Percentiles rank a stretch among this genome's conserved stretches.
These are phyloP conservation scores for Allophyes oxyacanthae DNA, from an alignment of 2,888 invertebrate genomes.

Conservation along the genomic window DNA sequence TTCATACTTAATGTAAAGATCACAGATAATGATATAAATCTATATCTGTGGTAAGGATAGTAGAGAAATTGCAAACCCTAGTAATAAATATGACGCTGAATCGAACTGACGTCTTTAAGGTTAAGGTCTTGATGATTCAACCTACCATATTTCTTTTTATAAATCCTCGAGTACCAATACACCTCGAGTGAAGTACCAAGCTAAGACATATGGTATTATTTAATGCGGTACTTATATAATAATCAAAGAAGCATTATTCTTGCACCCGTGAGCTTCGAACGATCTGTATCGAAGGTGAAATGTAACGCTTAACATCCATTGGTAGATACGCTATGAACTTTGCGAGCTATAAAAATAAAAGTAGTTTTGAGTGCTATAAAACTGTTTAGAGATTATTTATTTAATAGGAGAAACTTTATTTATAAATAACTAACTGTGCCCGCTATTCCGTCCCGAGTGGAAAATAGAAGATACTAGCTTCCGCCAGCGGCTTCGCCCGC, in stretches of 20 bases:
- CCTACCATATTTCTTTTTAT: neutral
- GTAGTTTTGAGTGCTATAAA: constrained; percentile 2
- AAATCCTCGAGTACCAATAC: constrained; percentile 8
- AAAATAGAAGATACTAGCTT: too few relatives aligned
- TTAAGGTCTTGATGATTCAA: too few relatives aligned
- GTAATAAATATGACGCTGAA: too few relatives aligned
- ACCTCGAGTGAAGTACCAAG: constrained; percentile 13
- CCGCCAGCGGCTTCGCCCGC: too few relatives aligned
- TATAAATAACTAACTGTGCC: too few relatives aligned
- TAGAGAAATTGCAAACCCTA: too few relatives aligned
- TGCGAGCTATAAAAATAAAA: constrained; percentile 1
- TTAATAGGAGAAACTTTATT: too few relatives aligned
- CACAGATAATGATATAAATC: too few relatives aligned
- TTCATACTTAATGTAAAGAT: too few relatives aligned
- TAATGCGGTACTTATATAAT: constrained; percentile 3
- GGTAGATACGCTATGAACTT: constrained; percentile 7
- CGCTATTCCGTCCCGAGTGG: too few relatives aligned
- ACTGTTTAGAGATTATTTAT: neutral
- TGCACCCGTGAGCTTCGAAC: constrained; percentile 20
- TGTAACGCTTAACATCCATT: constrained; percentile 15
- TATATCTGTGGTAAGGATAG: too few relatives aligned
- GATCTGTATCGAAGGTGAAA: constrained; percentile 31
- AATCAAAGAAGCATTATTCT: constrained; percentile 38
- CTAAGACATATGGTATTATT: constrained; percentile 26
- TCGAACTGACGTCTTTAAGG: too few relatives aligned